These are phyloP conservation scores for Acleris laterana DNA, from an alignment of 2,888 invertebrate genomes.

Conservation along the genomic window DNA sequence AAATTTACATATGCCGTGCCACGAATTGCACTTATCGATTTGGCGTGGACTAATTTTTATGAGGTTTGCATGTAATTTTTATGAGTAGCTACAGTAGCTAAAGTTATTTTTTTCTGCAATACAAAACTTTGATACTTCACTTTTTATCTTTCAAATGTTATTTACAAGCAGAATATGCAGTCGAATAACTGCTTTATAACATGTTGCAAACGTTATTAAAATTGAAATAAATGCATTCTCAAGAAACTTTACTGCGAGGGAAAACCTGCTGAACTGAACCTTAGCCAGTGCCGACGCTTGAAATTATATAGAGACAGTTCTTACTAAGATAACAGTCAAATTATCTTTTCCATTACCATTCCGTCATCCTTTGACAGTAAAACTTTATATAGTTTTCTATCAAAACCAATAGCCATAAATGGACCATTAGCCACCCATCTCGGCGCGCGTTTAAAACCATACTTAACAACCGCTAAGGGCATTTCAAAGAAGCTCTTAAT, in stretches of 20 bases:
- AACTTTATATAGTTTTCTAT: conserved; percentile 52
- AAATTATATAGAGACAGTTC: conserved; percentile 7
- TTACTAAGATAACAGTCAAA: conserved; percentile 41
- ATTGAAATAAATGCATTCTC: background rate
- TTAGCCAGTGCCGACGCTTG: background rate
- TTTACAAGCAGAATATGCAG: too few species aligned
- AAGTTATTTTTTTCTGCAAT: too few species aligned
- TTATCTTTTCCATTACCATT: conserved; percentile 50
- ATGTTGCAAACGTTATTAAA: background rate
- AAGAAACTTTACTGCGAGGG: background rate
- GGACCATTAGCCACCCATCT: conserved; percentile 68
- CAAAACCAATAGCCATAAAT: conserved; percentile 72
- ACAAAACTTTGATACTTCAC: too few species aligned
- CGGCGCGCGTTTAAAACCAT: conserved; percentile 56
- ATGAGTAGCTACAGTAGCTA: too few species aligned
- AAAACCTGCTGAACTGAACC: background rate
- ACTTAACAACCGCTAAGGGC: conserved; percentile 51
- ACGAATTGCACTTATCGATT: conserved; percentile 77
- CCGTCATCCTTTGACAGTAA: conserved; percentile 46
- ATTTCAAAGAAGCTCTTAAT: conserved; percentile 57
- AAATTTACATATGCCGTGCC: conserved; percentile 80
- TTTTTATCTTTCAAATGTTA: too few species aligned
- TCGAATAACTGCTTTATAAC: too few species aligned
- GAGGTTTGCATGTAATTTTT: background rate
- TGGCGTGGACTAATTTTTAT: conserved; percentile 34